Percentiles rank a stretch among this genome's conserved stretches.
phyloP scores from a whole-genome alignment of 2,888 invertebrate species.

The Drosophila falleni region DNA sequence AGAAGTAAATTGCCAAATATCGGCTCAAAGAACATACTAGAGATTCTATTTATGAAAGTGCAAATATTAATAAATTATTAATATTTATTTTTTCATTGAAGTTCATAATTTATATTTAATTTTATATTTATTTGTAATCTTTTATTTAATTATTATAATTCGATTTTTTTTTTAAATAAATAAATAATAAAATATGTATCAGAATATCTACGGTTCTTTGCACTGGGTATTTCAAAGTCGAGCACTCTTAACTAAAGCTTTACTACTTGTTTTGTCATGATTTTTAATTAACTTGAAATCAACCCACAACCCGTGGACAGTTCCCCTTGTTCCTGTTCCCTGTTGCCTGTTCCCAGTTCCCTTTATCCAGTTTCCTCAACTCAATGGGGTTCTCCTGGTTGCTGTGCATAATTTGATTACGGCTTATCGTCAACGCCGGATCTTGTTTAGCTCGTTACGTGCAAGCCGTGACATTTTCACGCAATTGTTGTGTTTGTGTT shows the following conservation, averaged over 20 bases:
- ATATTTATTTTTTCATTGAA: too few relatives aligned
- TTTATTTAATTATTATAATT: too few relatives aligned
- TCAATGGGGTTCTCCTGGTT: conserved; percentile 26
- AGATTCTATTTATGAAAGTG: too few relatives aligned
- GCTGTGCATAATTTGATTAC: conserved; percentile 83
- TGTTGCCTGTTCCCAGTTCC: background rate
- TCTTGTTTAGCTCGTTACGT: conserved; percentile 81
- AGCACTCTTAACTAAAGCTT: background rate
- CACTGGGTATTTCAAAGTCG: conserved; percentile 9
- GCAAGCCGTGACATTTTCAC: conserved; percentile 82
- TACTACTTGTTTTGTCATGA: conserved; percentile 68
- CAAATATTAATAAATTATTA: too few relatives aligned
- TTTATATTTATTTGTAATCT: too few relatives aligned
- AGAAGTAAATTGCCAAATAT: too few relatives aligned
- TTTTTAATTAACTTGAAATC: conserved; percentile 84
- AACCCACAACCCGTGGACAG: conserved; percentile 58
- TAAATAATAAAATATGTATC: too few relatives aligned
- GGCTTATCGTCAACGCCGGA: conserved; percentile 70
- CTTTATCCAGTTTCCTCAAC: background rate
- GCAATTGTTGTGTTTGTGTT: conserved; percentile 73
- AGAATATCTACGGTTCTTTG: too few relatives aligned
- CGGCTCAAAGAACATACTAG: too few relatives aligned
- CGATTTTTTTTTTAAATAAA: too few relatives aligned
- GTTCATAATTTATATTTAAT: too few relatives aligned
- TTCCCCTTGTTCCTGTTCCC: background rate